Conservation (phyloP, 2,113 vertebrate species). For the Clarias magur region DNA sequence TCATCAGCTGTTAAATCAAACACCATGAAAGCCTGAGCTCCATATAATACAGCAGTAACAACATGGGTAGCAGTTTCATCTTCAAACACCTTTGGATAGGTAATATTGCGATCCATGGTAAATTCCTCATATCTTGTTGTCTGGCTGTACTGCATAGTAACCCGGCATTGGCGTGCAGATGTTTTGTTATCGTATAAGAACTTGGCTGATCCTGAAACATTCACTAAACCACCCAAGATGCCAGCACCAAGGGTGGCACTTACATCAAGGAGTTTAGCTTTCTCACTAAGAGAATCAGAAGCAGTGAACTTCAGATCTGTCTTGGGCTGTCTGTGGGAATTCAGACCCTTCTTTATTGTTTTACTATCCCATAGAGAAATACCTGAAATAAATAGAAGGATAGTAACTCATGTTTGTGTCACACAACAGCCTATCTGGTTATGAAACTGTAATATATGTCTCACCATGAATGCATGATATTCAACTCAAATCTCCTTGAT, state of each 20-base stretch:
- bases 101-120: conserved; percentile 58
- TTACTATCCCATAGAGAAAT: conserved; percentile 58
- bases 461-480: background rate
- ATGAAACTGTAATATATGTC: background rate
- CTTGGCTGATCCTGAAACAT: conserved; percentile 60
- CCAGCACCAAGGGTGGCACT: conserved; percentile 56
- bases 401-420: background rate
- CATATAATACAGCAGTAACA: conserved; percentile 33
- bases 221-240: conserved; percentile 55
- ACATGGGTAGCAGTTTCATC: conserved; percentile 31
- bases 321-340: background rate
- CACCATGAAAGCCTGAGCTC: conserved; percentile 41
- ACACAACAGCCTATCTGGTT: background rate
- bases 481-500: background rate
- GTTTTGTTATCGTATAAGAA: conserved; percentile 56
- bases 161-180: conserved; percentile 55
- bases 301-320: conserved; percentile 28
- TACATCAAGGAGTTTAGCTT: conserved; percentile 25
- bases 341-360: conserved; percentile 18
- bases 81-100: conserved; percentile 37
- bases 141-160: conserved; percentile 58
- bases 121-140: conserved; percentile 59
- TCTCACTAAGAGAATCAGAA: conserved; percentile 19
- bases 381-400: conserved; percentile 46
- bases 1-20: conserved; percentile 14